Base-by-base conservation (phyloP, 1,140 invertebrate genomes). In the Drosophila kanapiae region DNA sequence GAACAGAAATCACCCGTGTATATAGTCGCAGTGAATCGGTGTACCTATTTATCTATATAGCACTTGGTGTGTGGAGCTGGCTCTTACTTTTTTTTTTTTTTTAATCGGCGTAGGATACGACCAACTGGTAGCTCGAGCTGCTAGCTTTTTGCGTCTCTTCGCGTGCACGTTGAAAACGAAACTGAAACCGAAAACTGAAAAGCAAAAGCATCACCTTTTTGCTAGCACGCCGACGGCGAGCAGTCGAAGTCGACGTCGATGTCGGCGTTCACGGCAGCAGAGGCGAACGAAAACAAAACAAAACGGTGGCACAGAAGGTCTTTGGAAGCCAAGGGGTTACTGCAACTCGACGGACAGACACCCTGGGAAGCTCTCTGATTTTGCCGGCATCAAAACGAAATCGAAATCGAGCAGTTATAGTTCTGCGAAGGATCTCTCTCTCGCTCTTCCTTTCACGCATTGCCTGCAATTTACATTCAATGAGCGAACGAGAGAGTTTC, bases 91-190 rank as follows among this genome's bases (percentile, higher is more conserved):
- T 83, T 78, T 67, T 61, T 68, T 71, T 59, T 76, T 16, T 27
- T 65, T 38, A 65, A 47, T 62, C 40, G 51, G 23, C 61, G 65
- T 48, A 53, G 62, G 43, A 40, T 51, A 54, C 57, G n/a, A 18
- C 35, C 48, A 57, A 69, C 43, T 45, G 59, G 42, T 56, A 72
- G 53, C 40, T 56, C 47, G 40, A 38, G 37, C n/a, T 69, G 57
- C 56, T 63, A 54, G 38, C 38, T 71, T 71, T 54, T 38, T 78
- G 54, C 77, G 91, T 79, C 65, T 90, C 83, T 77, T 71, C 87
- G 82, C 91, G 91, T 82, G 79, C 72, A 90, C 79, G 91, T 88
- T 90, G 53, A 49, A 76, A 78, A 83, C 68, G 79, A 86, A 78
- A 78, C 75, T 83, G 59, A 83, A 69, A 80, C 80, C 77, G 78